A percentile compares a stretch with the other conserved stretches of the same genome.
Evolutionary conservation across 2,113 vertebrate species (phyloP).

Genomic region (Pagrus major): DNA sequence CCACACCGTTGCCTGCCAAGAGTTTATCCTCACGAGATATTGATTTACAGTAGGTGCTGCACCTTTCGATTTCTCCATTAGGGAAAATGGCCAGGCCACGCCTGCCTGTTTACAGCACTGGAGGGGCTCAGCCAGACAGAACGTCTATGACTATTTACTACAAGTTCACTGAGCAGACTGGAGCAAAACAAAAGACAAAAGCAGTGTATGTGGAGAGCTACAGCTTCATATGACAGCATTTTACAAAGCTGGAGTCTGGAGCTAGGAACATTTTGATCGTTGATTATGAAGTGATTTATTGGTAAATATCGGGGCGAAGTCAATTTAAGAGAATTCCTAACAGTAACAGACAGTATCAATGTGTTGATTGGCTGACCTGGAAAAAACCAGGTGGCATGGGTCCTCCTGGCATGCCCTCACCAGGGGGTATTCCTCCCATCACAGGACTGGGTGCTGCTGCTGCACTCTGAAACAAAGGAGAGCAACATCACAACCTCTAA

Average conservation of each 20-base stretch:
- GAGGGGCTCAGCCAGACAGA: constrained; percentile 52
- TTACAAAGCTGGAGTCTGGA: constrained; percentile 4
- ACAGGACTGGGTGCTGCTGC: constrained; percentile 87
- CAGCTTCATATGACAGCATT: background rate
- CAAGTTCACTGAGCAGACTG: constrained; percentile 16
- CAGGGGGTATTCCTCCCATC: constrained; percentile 86
- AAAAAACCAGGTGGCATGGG: constrained; percentile 87
- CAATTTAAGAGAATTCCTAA: background rate
- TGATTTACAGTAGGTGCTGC: constrained; percentile 78
- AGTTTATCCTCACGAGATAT: constrained; percentile 70
- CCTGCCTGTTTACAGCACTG: constrained; percentile 74
- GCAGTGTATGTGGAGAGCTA: background rate
- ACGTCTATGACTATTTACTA: constrained; percentile 53
- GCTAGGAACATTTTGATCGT: background rate
- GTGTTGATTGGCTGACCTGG: constrained; percentile 76
- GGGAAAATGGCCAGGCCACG: constrained; percentile 71
- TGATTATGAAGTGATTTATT: background rate
- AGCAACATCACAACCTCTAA: background rate
- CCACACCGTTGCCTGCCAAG: constrained; percentile 59
- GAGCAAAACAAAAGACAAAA: constrained; percentile 30
- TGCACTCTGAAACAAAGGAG: constrained; percentile 76
- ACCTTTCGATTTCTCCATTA: constrained; percentile 82
- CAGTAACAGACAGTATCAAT: background rate
- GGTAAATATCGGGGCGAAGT: background rate
- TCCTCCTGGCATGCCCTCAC: constrained; percentile 85